These are phyloP conservation scores for Channa striata DNA, from an alignment of 2,797 vertebrate species.

Conservation along the genomic window DNA sequence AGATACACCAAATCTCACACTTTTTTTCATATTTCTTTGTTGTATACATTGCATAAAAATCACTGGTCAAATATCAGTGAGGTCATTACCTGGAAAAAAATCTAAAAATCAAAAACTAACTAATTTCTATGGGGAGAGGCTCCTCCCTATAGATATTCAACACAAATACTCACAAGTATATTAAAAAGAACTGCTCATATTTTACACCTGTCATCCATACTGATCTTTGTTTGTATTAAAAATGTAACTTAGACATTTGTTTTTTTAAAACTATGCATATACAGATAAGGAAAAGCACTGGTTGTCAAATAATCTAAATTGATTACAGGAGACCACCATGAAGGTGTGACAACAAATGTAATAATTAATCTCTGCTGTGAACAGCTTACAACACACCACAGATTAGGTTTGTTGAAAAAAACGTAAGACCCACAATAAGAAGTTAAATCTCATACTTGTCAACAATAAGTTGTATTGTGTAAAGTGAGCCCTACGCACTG, in stretches of 20 bases:
- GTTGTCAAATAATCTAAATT: constrained; percentile 39
- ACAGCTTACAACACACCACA: too few relatives aligned
- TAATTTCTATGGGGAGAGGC: too few relatives aligned
- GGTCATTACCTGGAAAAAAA: constrained; percentile 34
- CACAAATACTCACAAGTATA: constrained; percentile 29
- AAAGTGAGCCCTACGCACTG: neutral
- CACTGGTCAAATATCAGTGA: constrained; percentile 27
- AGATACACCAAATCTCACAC: too few relatives aligned
- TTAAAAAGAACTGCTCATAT: constrained; percentile 26
- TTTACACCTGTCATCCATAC: constrained; percentile 28
- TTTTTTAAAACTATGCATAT: constrained; percentile 11
- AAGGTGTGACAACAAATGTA: constrained; percentile 41
- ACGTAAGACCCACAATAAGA: too few relatives aligned
- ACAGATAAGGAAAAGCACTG: constrained; percentile 36
- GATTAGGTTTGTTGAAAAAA: too few relatives aligned
- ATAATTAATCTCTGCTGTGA: constrained; percentile 12
- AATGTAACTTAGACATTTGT: neutral
- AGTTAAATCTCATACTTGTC: constrained; percentile 2
- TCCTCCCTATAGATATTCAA: constrained; percentile 31
- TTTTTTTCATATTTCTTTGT: constrained; percentile 27
- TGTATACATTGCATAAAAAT: constrained; percentile 11
- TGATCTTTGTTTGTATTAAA: neutral
- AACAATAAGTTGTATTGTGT: neutral
- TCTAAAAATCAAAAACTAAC: neutral
- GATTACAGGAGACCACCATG: constrained; percentile 28